These are phyloP conservation scores for Pangasianodon hypophthalmus DNA, from an alignment of 2,113 vertebrate species.

Conservation along the genomic window DNA sequence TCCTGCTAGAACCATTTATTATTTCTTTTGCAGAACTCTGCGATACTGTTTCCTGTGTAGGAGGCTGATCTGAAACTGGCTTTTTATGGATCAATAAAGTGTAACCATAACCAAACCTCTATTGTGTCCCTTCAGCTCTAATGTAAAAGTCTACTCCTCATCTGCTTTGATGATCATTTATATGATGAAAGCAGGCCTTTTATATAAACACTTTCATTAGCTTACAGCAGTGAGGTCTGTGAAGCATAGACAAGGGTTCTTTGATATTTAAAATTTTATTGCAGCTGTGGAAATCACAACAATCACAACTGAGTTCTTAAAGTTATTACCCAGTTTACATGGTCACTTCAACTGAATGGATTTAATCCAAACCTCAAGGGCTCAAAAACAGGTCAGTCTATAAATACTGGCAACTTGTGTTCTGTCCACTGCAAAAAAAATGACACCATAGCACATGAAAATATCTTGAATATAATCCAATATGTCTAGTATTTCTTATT, in stretches of 20 bases:
- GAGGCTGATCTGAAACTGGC: not conserved
- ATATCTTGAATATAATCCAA: not conserved
- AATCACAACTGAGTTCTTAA: not conserved
- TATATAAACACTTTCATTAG: not conserved
- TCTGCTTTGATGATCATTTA: not conserved
- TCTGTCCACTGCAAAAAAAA: not conserved
- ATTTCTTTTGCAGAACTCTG: not conserved
- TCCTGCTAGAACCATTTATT: not conserved
- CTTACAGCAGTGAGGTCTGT: not conserved
- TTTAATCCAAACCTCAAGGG: not conserved
- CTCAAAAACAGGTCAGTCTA: not conserved
- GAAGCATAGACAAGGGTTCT: not conserved
- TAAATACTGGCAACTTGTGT: not conserved
- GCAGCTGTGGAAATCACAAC: not conserved
- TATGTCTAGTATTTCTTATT: not conserved
- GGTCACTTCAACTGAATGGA: not conserved
- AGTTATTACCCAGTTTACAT: not conserved
- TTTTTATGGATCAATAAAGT: slow-evolving; percentile 25
- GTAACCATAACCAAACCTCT: slow-evolving; percentile 22
- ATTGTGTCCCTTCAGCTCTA: not conserved
- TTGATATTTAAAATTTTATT: not conserved
- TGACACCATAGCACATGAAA: not conserved
- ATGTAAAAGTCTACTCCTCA: not conserved
- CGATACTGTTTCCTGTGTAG: not conserved
- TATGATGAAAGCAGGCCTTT: not conserved